Conservation (phyloP, 2,797 vertebrate species). For the Bucorvus abyssinicus region DNA sequence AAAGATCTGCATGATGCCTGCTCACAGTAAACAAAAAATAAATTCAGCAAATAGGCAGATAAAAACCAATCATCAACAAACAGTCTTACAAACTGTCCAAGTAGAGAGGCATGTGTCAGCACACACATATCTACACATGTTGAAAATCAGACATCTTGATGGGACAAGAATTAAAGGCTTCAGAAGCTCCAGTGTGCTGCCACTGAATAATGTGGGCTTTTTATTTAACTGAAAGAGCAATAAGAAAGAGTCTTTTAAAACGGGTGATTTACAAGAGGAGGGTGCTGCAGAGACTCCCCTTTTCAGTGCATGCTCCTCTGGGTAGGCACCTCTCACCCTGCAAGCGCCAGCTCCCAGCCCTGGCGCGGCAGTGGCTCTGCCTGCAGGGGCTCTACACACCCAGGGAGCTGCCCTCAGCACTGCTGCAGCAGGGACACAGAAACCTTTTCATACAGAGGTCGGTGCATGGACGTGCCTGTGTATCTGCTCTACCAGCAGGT, state of each 20-base stretch:
- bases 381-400: not conserved
- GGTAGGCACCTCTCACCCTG: not conserved
- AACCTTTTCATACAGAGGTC: not conserved
- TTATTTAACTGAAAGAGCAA: not conserved
- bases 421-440: not conserved
- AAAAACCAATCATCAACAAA: not conserved
- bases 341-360: not conserved
- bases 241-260: not conserved
- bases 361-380: fast-evolving
- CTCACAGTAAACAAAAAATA: not conserved
- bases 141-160: not conserved
- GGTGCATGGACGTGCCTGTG: not conserved
- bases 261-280: not conserved
- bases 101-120: not conserved
- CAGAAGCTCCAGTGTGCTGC: not conserved
- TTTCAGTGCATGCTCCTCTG: not conserved
- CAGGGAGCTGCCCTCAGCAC: not conserved
- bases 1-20: not conserved
- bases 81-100: not conserved
- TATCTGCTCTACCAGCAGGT: not conserved
- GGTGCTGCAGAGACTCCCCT: not conserved
- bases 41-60: not conserved
- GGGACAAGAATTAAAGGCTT: not conserved
- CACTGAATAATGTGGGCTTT: not conserved
- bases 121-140: not conserved